phyloP scores from a whole-genome alignment of 2,113 vertebrate genomes.

The Xenopus laevis region DNA sequence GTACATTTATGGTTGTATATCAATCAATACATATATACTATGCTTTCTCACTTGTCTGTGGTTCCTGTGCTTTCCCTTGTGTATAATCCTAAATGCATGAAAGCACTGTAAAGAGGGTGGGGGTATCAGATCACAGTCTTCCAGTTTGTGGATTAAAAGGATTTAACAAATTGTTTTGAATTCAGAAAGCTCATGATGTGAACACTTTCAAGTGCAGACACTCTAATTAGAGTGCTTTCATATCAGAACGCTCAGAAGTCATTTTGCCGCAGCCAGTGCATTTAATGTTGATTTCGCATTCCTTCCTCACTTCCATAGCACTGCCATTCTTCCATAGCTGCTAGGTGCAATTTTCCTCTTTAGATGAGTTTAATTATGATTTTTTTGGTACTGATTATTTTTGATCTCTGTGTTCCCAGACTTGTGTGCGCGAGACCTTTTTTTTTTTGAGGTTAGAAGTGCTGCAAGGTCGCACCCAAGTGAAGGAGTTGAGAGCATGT shows the following conservation, averaged over 20 bases:
- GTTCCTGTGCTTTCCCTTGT: neutral
- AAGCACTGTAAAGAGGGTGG: neutral
- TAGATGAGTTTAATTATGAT: no score
- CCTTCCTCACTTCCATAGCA: no score
- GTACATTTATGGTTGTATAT: no score
- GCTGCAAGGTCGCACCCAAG: no score
- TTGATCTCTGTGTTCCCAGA: no score
- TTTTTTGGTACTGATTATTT: no score
- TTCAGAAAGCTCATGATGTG: constrained; percentile 8
- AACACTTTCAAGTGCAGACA: constrained; percentile 12
- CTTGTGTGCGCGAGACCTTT: no score
- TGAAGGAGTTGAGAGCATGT: no score
- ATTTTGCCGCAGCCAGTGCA: neutral
- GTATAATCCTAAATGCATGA: neutral
- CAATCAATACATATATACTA: no score
- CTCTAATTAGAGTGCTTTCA: constrained; percentile 16
- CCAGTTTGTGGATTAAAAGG: constrained; percentile 11
- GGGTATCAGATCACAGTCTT: constrained; percentile 28
- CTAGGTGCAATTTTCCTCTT: no score
- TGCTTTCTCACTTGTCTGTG: neutral
- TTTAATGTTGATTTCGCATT: neutral
- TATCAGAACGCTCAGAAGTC: neutral
- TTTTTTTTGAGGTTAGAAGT: no score
- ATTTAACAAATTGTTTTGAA: constrained; percentile 23
- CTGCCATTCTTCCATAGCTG: no score